Evolutionary conservation across 2,113 vertebrate species (phyloP).

Genomic region (Anoplopoma fimbria): DNA sequence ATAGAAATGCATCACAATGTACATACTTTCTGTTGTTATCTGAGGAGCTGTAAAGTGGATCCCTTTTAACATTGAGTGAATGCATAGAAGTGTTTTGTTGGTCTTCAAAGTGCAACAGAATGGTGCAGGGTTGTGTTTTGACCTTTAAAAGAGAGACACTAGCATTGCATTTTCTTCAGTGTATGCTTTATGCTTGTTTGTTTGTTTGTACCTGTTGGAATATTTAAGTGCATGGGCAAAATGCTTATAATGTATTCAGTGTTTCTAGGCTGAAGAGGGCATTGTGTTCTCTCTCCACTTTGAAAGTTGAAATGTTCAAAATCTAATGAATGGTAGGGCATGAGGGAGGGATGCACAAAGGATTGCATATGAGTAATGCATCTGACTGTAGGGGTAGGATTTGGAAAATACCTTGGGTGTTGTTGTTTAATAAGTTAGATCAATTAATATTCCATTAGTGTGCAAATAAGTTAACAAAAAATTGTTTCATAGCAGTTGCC

Average conservation of each 20-base stretch:
- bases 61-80: conserved; percentile 34
- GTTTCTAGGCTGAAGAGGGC: conserved; percentile 56
- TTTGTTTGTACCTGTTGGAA: conserved; percentile 42
- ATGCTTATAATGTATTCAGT: conserved; percentile 42
- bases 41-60: conserved; percentile 27
- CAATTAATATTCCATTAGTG: neutral
- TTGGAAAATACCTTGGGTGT: neutral
- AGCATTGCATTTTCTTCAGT: conserved; percentile 16
- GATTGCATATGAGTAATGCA: conserved; percentile 14
- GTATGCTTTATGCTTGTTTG: neutral
- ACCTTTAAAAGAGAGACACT: conserved; percentile 45
- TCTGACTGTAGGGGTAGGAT: neutral
- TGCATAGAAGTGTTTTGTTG: conserved; percentile 39
- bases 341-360: conserved; percentile 4
- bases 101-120: conserved; percentile 44
- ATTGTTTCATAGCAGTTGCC: neutral
- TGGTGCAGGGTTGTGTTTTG: conserved; percentile 37
- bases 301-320: conserved; percentile 73
- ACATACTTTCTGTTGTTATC: conserved; percentile 23
- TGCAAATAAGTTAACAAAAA: neutral
- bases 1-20: conserved; percentile 25
- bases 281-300: conserved; percentile 62
- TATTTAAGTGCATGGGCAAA: conserved; percentile 47
- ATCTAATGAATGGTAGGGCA: conserved; percentile 59
- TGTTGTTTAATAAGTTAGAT: conserved; percentile 2